Conservation (phyloP, 2,113 vertebrate genomes). For the Cinclus cinclus region DNA sequence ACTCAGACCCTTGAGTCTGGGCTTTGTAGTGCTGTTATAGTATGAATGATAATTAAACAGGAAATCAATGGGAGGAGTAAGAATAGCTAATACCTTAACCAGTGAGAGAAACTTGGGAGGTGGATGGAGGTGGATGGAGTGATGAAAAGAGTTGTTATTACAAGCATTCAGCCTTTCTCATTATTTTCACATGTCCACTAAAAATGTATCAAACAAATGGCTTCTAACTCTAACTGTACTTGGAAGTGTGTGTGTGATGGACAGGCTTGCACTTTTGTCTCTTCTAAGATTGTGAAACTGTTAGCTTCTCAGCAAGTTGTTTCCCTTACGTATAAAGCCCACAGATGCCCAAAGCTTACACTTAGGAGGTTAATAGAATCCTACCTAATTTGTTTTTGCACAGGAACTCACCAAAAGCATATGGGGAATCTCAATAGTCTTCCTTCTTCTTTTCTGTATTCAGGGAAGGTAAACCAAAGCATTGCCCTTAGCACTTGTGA, state of each 20-base stretch:
- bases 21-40: neutral
- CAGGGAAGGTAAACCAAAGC: neutral
- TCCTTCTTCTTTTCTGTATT: neutral
- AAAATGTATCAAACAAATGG: neutral
- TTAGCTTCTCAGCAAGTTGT: neutral
- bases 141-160: neutral
- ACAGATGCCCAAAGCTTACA: neutral
- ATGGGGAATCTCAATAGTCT: neutral
- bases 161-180: neutral
- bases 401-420: neutral
- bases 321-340: neutral
- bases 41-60: neutral
- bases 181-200: constrained; percentile 2
- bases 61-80: neutral
- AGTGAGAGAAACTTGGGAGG: neutral
- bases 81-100: neutral
- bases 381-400: neutral
- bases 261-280: constrained; percentile 5
- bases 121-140: neutral
- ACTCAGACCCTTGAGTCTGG: neutral
- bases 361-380: neutral
- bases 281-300: neutral
- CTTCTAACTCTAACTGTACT: constrained; percentile 9
- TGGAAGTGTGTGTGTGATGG: neutral
- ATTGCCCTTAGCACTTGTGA: neutral